Percentiles rank a stretch among this genome's conserved stretches.
phyloP scores from a whole-genome alignment of 2,797 vertebrate species.

The Ctenopoma kingsleyae region DNA sequence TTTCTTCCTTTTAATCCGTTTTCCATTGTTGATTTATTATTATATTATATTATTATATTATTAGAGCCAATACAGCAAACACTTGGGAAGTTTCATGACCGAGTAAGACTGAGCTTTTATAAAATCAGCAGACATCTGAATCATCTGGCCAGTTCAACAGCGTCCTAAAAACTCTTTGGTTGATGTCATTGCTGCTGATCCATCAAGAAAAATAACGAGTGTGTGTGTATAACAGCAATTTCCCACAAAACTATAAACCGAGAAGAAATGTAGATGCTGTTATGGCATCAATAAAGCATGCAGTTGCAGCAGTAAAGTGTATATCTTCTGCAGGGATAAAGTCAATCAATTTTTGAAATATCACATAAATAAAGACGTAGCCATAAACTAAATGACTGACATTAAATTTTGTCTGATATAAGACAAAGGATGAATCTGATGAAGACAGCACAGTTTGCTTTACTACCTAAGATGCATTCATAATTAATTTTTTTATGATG shows the following conservation, averaged over 20 bases:
- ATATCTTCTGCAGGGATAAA: conserved; percentile 71
- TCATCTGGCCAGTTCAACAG: conserved; percentile 34
- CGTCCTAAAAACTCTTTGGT: conserved; percentile 43
- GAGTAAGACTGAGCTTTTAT: conserved; percentile 32
- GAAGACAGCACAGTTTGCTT: conserved; percentile 61
- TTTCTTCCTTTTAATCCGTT: neutral
- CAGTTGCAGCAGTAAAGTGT: conserved; percentile 73
- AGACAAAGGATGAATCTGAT: conserved; percentile 64
- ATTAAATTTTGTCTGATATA: conserved; percentile 62
- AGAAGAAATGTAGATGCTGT: conserved; percentile 66
- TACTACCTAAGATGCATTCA: conserved; percentile 35
- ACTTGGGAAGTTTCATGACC: conserved; percentile 22
- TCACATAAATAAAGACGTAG: conserved; percentile 76
- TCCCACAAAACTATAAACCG: conserved; percentile 74
- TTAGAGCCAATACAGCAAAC: conserved; percentile 8
- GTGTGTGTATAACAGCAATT: conserved; percentile 61
- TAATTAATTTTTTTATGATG: conserved; percentile 11
- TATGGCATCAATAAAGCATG: conserved; percentile 78
- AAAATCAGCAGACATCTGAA: conserved; percentile 52
- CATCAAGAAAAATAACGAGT: conserved; percentile 45
- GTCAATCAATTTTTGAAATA: conserved; percentile 74
- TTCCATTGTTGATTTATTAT: conserved; percentile 6
- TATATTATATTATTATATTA: no score
- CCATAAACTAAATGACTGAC: conserved; percentile 76
- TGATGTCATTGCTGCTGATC: conserved; percentile 38